A percentile compares a stretch with the other conserved stretches of the same genome.
phyloP scores from a whole-genome alignment of 1,140 invertebrate species.

The Drosophila sp. region DNA sequence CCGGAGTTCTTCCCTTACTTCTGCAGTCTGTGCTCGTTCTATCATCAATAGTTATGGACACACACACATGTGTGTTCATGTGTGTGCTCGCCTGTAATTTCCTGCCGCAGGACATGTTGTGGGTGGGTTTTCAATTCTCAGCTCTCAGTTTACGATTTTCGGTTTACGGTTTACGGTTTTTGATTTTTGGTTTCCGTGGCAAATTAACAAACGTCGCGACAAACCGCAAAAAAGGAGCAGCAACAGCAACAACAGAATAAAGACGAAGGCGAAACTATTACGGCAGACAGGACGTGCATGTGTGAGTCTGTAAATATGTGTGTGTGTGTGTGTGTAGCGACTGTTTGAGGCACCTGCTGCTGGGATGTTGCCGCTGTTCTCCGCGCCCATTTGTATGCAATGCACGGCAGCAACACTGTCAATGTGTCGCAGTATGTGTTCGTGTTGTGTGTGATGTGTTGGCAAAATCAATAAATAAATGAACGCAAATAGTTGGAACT shows the following conservation, averaged over 20 bases:
- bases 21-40: background rate
- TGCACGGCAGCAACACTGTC: slow-evolving; percentile 38
- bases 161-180: slow-evolving; percentile 32
- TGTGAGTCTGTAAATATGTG: slow-evolving; percentile 30
- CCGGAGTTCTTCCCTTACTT: background rate
- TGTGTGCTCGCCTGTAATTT: slow-evolving; percentile 54
- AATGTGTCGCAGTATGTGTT: background rate
- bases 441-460: slow-evolving; percentile 10
- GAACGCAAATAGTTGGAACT: slow-evolving; percentile 36
- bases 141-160: slow-evolving; percentile 45
- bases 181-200: slow-evolving; percentile 62
- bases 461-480: slow-evolving; percentile 79
- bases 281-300: slow-evolving; percentile 25
- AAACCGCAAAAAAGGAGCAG: slow-evolving; percentile 50
- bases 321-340: slow-evolving; percentile 19
- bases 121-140: slow-evolving; percentile 18
- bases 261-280: slow-evolving; percentile 31
- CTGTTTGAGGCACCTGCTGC: slow-evolving; percentile 29
- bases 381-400: slow-evolving; percentile 69
- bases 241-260: slow-evolving; percentile 31
- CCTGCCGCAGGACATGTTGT: slow-evolving; percentile 59
- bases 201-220: slow-evolving; percentile 80
- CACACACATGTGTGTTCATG: slow-evolving; percentile 1
- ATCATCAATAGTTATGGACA: slow-evolving; percentile 41
- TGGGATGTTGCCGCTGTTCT: slow-evolving; percentile 46